phyloP scores from a whole-genome alignment of 2,113 vertebrate genomes.

The Sphyrna mokarran region DNA sequence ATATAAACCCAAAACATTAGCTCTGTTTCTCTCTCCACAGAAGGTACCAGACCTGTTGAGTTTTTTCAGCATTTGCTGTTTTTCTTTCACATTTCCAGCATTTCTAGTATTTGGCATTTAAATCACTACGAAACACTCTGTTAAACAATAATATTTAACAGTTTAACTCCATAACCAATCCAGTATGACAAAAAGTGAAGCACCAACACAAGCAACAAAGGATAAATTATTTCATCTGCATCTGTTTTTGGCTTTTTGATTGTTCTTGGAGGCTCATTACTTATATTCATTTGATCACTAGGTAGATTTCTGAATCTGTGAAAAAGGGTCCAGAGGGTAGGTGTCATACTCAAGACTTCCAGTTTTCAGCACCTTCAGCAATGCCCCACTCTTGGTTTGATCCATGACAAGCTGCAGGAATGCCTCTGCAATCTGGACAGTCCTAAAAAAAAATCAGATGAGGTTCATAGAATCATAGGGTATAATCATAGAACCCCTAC shows the following conservation, averaged over 20 bases:
- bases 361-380: conserved; percentile 2
- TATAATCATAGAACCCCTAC: too few species aligned
- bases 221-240: background rate
- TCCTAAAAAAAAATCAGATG: conserved; percentile 44
- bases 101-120: too few species aligned
- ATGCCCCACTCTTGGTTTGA: conserved; percentile 51
- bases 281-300: background rate
- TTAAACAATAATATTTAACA: background rate
- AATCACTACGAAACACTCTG: too few species aligned
- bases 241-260: background rate
- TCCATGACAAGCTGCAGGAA: conserved; percentile 50
- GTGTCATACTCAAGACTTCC: conserved; percentile 10
- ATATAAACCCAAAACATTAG: too few species aligned
- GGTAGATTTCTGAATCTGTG: background rate
- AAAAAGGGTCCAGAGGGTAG: background rate
- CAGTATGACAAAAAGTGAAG: background rate
- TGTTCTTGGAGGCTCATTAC: background rate
- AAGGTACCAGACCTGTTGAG: too few species aligned
- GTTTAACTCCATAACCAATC: background rate
- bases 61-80: too few species aligned
- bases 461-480: too few species aligned
- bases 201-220: background rate
- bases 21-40: too few species aligned
- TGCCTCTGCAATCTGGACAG: conserved; percentile 43
- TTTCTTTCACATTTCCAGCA: too few species aligned